These are phyloP conservation scores for Boulengeromyrus knoepffleri DNA, from an alignment of 2,113 vertebrate species.

Conservation along the genomic window DNA sequence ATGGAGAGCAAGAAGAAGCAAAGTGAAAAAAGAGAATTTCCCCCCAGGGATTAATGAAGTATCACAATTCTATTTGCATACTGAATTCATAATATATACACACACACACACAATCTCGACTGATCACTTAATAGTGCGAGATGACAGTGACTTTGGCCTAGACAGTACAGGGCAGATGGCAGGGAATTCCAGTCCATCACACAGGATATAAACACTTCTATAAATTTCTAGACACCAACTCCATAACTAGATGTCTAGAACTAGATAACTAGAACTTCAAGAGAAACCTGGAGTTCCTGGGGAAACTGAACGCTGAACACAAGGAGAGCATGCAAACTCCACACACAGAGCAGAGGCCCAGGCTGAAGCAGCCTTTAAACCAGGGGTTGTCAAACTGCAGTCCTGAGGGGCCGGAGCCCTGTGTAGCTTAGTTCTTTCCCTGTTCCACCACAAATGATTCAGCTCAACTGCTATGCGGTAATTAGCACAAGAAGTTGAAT, in stretches of 20 bases:
- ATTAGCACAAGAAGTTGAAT: too few relatives aligned
- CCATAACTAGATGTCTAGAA: background rate
- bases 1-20: background rate
- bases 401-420: too few relatives aligned
- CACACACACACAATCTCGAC: background rate
- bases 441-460: too few relatives aligned
- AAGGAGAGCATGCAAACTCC: background rate
- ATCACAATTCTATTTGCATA: background rate
- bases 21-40: background rate
- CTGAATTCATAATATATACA: background rate
- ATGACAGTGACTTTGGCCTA: background rate
- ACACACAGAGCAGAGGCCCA: background rate
- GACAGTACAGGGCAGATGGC: background rate
- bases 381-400: too few relatives aligned
- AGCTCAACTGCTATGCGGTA: too few relatives aligned
- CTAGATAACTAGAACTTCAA: background rate
- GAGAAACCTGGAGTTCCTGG: background rate
- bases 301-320: background rate
- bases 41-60: background rate
- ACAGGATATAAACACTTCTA: background rate
- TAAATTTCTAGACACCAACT: background rate
- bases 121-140: background rate
- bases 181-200: background rate
- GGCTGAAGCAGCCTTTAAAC: background rate
- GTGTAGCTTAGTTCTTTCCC: too few relatives aligned